Evolutionary conservation across 1,140 invertebrate species (phyloP).

Genomic region (Dufourea novaeangliae): DNA sequence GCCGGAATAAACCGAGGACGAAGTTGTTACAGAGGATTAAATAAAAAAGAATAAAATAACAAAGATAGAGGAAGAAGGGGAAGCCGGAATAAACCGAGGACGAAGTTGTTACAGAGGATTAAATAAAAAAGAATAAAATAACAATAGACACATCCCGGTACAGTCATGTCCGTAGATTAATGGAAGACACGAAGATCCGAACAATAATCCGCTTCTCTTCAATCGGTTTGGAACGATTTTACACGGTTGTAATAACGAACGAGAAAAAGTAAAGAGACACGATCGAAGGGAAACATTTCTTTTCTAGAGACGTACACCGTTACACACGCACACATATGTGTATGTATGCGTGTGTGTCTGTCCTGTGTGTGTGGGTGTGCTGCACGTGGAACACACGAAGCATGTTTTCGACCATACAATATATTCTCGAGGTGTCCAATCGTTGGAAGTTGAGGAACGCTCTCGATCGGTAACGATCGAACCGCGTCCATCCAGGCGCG

Average conservation of each 20-base stretch:
- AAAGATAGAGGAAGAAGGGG: conserved; percentile 18
- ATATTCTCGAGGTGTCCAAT: conserved; percentile 43
- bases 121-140: conserved; percentile 22
- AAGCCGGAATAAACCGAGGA: conserved; percentile 40
- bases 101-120: conserved; percentile 21
- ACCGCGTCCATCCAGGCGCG: conserved; percentile 3
- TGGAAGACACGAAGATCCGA: neutral
- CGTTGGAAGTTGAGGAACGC: conserved; percentile 31
- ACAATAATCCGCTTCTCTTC: conserved; percentile 68
- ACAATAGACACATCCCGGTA: conserved; percentile 62
- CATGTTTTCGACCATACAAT: conserved; percentile 31
- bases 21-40: conserved; percentile 18
- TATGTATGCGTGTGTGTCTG: too few species aligned
- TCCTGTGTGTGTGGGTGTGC: too few species aligned
- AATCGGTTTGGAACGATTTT: too few species aligned
- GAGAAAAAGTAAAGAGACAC: too few species aligned
- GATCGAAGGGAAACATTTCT: conserved; percentile 57
- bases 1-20: conserved; percentile 36
- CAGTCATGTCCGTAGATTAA: conserved; percentile 64
- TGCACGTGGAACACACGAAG: too few species aligned
- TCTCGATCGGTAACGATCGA: conserved; percentile 1
- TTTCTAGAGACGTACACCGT: conserved; percentile 43
- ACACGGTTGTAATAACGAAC: too few species aligned
- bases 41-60: conserved; percentile 34
- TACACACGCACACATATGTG: too few species aligned